phyloP scores from a whole-genome alignment of 2,888 invertebrate species.

The Aleiodes alternator region DNA sequence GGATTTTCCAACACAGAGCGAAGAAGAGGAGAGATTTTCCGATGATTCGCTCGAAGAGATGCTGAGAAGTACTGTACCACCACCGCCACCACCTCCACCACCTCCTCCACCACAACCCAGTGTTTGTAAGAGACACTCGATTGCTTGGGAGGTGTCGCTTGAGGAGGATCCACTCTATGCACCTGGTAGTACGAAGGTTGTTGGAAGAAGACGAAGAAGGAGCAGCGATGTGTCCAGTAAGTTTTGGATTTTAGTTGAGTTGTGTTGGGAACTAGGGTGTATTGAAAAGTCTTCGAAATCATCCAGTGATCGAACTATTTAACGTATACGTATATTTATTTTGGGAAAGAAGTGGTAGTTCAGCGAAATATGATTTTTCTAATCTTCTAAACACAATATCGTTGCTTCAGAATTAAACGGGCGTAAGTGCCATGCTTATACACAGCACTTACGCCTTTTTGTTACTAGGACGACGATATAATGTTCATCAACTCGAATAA shows the following conservation, averaged over 20 bases:
- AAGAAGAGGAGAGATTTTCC: constrained; percentile 83
- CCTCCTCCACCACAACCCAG: constrained; percentile 67
- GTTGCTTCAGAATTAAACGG: too few relatives aligned
- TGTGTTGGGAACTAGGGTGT: neutral
- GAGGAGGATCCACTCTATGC: constrained; percentile 83
- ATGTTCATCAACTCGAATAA: too few relatives aligned
- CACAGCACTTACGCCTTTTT: too few relatives aligned
- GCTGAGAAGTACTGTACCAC: constrained; percentile 76
- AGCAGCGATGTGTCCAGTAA: constrained; percentile 76
- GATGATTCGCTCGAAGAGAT: constrained; percentile 90
- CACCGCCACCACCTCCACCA: constrained; percentile 80
- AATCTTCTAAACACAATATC: too few relatives aligned
- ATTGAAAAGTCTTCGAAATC: too few relatives aligned
- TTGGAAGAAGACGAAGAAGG: constrained; percentile 74
- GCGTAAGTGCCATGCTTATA: too few relatives aligned
- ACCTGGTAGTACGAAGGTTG: constrained; percentile 83
- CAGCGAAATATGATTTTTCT: too few relatives aligned
- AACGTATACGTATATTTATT: neutral
- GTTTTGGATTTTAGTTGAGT: constrained; percentile 52
- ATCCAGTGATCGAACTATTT: too few relatives aligned
- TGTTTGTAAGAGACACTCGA: constrained; percentile 83
- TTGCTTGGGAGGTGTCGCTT: constrained; percentile 91
- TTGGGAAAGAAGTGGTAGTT: neutral
- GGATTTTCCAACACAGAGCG: constrained; percentile 74
- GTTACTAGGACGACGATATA: too few relatives aligned